phyloP scores from a whole-genome alignment of 2,888 invertebrate species.

The Ormyrus pomaceus region DNA sequence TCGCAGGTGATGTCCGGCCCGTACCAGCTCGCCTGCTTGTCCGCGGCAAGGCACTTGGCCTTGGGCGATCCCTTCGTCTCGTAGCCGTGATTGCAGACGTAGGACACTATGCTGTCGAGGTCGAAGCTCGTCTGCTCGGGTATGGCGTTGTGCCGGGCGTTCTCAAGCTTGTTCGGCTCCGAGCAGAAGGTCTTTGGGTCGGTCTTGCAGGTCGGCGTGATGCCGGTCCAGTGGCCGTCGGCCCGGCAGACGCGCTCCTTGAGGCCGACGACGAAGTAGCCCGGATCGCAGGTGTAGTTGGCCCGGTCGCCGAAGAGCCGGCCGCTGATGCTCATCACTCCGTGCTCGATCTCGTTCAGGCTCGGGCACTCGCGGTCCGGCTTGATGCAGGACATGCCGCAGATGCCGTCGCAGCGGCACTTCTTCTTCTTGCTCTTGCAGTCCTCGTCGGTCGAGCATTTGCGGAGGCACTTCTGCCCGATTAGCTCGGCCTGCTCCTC shows the following conservation, averaged over 20 bases:
- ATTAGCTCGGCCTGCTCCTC: constrained; percentile 89
- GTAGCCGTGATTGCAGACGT: constrained; percentile 96
- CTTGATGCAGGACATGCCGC: constrained; percentile 98
- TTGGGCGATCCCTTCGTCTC: constrained; percentile 93
- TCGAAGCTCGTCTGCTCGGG: constrained; percentile 93
- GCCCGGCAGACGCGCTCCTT: constrained; percentile 93
- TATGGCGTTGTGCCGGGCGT: constrained; percentile 92
- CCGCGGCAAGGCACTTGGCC: constrained; percentile 95
- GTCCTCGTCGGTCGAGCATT: constrained; percentile 95
- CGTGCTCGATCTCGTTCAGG: constrained; percentile 85
- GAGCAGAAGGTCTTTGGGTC: constrained; percentile 87
- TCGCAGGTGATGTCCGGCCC: constrained; percentile 97
- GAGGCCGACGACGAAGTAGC: constrained; percentile 91
- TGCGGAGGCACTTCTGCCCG: constrained; percentile 92
- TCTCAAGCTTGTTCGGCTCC: constrained; percentile 89
- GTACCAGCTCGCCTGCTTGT: constrained; percentile 90
- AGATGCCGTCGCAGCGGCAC: constrained; percentile 97
- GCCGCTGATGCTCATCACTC: constrained; percentile 86
- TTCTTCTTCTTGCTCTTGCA: constrained; percentile 98
- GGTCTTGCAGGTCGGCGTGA: constrained; percentile 89
- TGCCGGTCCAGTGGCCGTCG: constrained; percentile 93
- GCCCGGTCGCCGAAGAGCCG: constrained; percentile 89
- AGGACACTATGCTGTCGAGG: constrained; percentile 92
- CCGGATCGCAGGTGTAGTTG: constrained; percentile 90
- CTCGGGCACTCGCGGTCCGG: constrained; percentile 95